Evolutionary conservation across 1,140 invertebrate genomes (phyloP).

Genomic region (Drosophila asahinai): DNA sequence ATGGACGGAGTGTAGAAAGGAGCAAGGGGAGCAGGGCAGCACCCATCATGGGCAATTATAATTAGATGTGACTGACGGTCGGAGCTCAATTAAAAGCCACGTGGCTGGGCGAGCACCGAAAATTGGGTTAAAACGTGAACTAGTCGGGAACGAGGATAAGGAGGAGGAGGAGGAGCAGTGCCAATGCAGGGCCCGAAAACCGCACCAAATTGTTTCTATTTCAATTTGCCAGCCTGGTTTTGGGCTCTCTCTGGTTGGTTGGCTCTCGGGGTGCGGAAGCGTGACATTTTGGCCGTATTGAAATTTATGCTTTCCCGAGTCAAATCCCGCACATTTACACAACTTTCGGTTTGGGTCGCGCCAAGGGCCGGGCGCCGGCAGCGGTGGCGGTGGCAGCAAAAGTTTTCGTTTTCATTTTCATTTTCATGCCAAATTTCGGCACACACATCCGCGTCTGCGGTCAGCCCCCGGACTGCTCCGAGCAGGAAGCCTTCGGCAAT

Average conservation of each 20-base stretch:
- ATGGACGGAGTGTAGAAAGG: not conserved
- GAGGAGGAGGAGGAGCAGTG: not conserved
- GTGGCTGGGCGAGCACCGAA: conserved; percentile 55
- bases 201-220: conserved; percentile 73
- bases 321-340: conserved; percentile 66
- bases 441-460: conserved; percentile 63
- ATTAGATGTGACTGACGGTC: conserved; percentile 70
- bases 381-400: conserved; percentile 19
- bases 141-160: not conserved
- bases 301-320: conserved; percentile 77
- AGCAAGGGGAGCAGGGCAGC: not conserved
- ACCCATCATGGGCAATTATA: conserved; percentile 63
- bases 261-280: conserved; percentile 54
- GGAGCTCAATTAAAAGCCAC: conserved; percentile 72
- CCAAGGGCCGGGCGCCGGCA: not conserved
- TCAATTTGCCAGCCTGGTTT: conserved; percentile 66
- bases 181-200: conserved; percentile 35
- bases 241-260: not conserved
- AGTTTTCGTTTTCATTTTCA: conserved; percentile 59
- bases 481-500: conserved; percentile 60
- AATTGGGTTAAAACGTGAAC: conserved; percentile 77
- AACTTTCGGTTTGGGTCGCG: conserved; percentile 51
- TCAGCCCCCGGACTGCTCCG: conserved; percentile 1
- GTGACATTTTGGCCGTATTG: conserved; percentile 73
- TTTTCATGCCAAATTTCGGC: conserved; percentile 61